Evolutionary conservation across 2,888 invertebrate genomes (phyloP).

Genomic region (Rhingia rostrata): DNA sequence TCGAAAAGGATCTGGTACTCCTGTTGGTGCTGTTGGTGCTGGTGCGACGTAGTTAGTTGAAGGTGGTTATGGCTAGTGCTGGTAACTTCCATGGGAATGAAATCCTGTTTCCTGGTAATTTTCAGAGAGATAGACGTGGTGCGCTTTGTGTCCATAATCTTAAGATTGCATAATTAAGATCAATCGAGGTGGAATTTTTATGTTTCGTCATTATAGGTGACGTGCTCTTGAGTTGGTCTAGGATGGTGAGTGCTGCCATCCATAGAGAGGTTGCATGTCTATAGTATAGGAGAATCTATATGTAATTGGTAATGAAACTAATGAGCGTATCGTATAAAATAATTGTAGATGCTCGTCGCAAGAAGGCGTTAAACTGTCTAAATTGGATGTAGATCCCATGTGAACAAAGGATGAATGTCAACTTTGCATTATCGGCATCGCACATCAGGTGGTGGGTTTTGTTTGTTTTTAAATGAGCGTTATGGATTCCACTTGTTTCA

Average conservation of each 20-base stretch:
- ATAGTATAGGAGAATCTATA: conserved; percentile 27
- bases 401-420: neutral
- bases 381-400: conserved; percentile 30
- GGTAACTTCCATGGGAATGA: conserved; percentile 63
- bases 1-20: conserved; percentile 28
- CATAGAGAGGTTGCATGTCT: conserved; percentile 42
- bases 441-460: neutral
- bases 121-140: conserved; percentile 54
- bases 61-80: conserved; percentile 36
- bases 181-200: conserved; percentile 76
- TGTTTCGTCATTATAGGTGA: conserved; percentile 74
- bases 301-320: conserved; percentile 78
- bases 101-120: conserved; percentile 67
- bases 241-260: neutral
- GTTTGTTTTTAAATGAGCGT: conserved; percentile 1
- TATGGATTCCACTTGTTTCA: conserved; percentile 26
- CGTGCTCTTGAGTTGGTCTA: conserved; percentile 48
- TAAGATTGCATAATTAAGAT: conserved; percentile 77
- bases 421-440: neutral
- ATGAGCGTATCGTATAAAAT: conserved; percentile 78
- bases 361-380: conserved; percentile 63
- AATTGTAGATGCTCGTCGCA: conserved; percentile 73
- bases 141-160: conserved; percentile 63
- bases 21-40: too few relatives aligned
- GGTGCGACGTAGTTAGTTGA: conserved; percentile 11